These are phyloP conservation scores for Leptodirus hochenwartii DNA, from an alignment of 2,888 invertebrate species.

Conservation along the genomic window DNA sequence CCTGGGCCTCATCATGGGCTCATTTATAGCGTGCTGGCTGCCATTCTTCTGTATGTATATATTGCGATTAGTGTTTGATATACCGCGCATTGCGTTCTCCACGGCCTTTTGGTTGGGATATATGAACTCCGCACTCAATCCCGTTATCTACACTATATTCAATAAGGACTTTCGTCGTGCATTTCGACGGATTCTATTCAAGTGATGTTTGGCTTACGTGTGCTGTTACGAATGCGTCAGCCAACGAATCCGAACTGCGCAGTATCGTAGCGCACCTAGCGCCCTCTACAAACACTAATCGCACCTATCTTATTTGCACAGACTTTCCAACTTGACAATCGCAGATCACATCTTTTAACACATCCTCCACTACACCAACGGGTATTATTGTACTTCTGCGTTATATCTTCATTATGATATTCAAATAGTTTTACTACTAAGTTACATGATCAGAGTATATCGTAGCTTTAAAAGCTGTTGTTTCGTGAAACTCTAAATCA, in stretches of 20 bases:
- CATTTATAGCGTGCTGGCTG: slow-evolving; percentile 96
- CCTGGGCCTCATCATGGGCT: slow-evolving; percentile 93
- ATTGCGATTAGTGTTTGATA: slow-evolving; percentile 61
- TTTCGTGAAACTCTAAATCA: too few species aligned
- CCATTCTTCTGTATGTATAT: slow-evolving; percentile 95
- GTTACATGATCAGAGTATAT: too few species aligned
- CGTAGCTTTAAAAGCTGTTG: too few species aligned
- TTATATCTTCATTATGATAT: too few species aligned
- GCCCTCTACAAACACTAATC: slow-evolving; percentile 26
- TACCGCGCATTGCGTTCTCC: slow-evolving; percentile 72
- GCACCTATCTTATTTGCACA: slow-evolving; percentile 16
- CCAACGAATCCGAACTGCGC: slow-evolving; percentile 40
- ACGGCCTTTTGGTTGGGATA: slow-evolving; percentile 95
- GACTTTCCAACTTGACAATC: too few species aligned
- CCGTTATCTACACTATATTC: slow-evolving; percentile 92
- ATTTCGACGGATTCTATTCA: slow-evolving; percentile 87
- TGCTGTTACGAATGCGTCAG: slow-evolving; percentile 62
- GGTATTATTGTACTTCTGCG: too few species aligned
- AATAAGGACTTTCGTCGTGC: slow-evolving; percentile 95
- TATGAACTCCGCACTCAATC: slow-evolving; percentile 91
- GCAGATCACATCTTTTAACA: too few species aligned
- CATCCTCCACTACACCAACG: too few species aligned
- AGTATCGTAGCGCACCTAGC: slow-evolving; percentile 43
- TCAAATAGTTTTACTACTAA: too few species aligned
- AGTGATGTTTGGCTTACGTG: slow-evolving; percentile 80